Conservation (phyloP, 2,113 vertebrate species). For the Tretioscincus oriximinensis region DNA sequence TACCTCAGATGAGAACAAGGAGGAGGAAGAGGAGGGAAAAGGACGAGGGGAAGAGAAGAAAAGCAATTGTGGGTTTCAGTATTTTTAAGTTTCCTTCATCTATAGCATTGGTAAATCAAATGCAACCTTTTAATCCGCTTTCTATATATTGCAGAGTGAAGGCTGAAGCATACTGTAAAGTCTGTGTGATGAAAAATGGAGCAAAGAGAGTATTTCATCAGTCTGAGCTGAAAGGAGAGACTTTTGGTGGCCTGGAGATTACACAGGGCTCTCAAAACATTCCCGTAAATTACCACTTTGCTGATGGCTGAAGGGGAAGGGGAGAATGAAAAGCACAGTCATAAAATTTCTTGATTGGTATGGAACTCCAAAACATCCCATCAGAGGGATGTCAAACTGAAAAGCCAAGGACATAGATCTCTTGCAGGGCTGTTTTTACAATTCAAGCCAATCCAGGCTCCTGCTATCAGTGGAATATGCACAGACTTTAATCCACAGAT, state of each 20-base stretch:
- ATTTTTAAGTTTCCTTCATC: no score
- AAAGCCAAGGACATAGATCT: not conserved
- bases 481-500: no score
- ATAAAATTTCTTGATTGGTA: not conserved
- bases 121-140: constrained; percentile 15
- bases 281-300: not conserved
- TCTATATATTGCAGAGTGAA: not conserved
- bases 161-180: constrained; percentile 2
- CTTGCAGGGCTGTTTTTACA: not conserved
- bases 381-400: not conserved
- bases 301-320: not conserved
- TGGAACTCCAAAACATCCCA: not conserved
- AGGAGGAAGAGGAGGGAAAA: no score
- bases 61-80: no score
- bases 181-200: not conserved
- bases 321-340: not conserved
- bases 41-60: no score
- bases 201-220: constrained; percentile 21
- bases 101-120: not conserved
- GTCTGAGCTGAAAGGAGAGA: constrained; percentile 5
- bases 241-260: not conserved
- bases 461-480: not conserved
- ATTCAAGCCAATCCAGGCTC: not conserved
- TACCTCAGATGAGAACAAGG: no score
- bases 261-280: constrained; percentile 1